Evolutionary conservation across 2,888 invertebrate genomes (phyloP).

Genomic region (Andrena praecox): DNA sequence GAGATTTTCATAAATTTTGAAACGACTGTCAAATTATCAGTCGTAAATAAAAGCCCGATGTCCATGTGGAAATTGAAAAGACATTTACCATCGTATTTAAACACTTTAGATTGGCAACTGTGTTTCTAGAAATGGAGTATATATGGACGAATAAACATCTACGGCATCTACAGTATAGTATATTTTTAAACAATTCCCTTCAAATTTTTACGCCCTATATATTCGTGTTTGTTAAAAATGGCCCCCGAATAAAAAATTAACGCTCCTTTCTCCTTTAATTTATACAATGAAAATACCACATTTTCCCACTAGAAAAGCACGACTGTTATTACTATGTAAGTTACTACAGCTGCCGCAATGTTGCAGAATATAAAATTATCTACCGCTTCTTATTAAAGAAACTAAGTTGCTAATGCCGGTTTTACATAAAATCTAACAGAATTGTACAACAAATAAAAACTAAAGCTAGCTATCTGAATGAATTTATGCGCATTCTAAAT

Average conservation of each 20-base stretch:
- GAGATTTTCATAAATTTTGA: conserved; percentile 76
- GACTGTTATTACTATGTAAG: too few species aligned
- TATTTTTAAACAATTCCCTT: background rate
- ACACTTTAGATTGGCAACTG: conserved; percentile 61
- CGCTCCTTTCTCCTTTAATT: background rate
- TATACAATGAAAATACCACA: background rate
- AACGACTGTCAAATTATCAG: conserved; percentile 78
- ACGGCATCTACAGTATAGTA: background rate
- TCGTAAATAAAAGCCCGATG: conserved; percentile 76
- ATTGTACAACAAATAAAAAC: too few species aligned
- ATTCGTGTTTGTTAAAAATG: background rate
- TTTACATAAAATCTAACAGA: too few species aligned
- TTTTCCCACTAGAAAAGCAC: too few species aligned
- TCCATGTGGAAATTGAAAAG: conserved; percentile 72
- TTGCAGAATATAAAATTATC: too few species aligned
- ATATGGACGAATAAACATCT: background rate
- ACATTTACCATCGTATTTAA: conserved; percentile 58
- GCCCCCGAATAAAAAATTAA: background rate
- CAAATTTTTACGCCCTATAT: background rate
- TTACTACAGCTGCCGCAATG: too few species aligned
- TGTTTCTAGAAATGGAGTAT: conserved; percentile 25
- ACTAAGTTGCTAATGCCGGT: too few species aligned
- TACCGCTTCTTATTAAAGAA: too few species aligned
- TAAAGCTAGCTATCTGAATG: too few species aligned
- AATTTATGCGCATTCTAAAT: too few species aligned